Evolutionary conservation across 2,113 vertebrate species (phyloP), one percentile per base, ranked within the genome.

Genomic region (Pantherophis guttatus): DNA sequence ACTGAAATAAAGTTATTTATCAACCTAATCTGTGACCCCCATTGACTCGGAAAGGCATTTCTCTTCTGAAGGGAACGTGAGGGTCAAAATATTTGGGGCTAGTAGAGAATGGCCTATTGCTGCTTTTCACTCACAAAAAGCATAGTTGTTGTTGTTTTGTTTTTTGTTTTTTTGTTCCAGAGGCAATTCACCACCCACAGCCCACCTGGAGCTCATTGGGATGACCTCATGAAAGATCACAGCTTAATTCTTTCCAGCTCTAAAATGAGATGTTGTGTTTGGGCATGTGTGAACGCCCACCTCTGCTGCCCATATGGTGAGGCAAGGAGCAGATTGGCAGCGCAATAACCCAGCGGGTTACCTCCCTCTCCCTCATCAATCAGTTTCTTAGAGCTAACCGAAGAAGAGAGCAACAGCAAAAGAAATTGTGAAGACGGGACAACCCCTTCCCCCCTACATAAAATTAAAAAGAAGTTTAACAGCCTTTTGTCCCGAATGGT

Each of bases 271-370:
- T 52, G 19, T 21, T 58, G 21, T 11, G 48, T 65, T 93, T 93
- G 88, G 75, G 44, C 88, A 90, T 65, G 88, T 93, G 88, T 65
- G 88, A 90, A 93, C 92, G 8, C 88, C 92, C 92, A 93, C 92
- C 86, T 13, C 39, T n/a, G 6, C 19, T 86, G 57, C 75, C 88
- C 92, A 93, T 62, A 90, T 93, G 92, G 88, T 3, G 88, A 90
- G 89, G 21, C 39, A 65, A 29, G 29, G 10, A 58, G 75, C 13
- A 86, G 92, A 93, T 90, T 90, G 88, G 62, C 88, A 87, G 75
- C 55, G 26, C 29, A 87, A 17, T 24, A 90, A 44, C 88, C 75
- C 57, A 12, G 87, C 24, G 11, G 44, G 87, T 21, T 62, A 88
- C 10, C 29, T 62, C 8, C 86, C 10, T 55, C 70, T 19, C 75